Percentiles rank a stretch among this genome's conserved stretches.
Conservation (phyloP, 2,113 vertebrate species). For the Silurus asotus region DNA sequence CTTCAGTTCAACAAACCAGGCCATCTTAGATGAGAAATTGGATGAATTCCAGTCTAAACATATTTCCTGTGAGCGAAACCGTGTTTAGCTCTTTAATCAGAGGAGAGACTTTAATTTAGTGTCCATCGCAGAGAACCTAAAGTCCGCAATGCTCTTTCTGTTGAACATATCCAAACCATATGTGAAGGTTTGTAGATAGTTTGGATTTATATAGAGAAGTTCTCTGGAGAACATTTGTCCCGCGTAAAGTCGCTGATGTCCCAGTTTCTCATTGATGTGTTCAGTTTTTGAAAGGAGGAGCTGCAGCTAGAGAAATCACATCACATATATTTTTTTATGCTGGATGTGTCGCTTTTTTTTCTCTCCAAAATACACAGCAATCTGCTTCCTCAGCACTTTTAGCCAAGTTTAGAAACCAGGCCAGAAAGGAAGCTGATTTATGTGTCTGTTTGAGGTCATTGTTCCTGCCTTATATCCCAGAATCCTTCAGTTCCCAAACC, state of each 20-base stretch:
- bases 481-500: not conserved
- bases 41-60: not conserved
- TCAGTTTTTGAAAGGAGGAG: not conserved
- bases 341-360: not conserved
- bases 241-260: not conserved
- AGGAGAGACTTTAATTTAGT: not conserved
- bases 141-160: not conserved
- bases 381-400: constrained; percentile 16
- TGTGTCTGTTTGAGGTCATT: not conserved
- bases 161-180: not conserved
- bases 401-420: constrained; percentile 14
- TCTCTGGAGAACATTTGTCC: not conserved
- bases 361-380: not conserved
- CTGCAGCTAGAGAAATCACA: not conserved
- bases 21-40: not conserved
- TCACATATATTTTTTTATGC: not conserved
- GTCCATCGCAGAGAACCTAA: no score
- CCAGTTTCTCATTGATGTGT: not conserved
- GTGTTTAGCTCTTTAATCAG: not conserved
- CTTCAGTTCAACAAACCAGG: not conserved
- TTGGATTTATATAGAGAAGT: not conserved
- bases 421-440: constrained; percentile 33
- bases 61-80: not conserved
- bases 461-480: not conserved
- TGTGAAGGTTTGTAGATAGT: not conserved